Base-by-base conservation (phyloP, 2,797 vertebrate genomes). In the Sebastes itinus region DNA sequence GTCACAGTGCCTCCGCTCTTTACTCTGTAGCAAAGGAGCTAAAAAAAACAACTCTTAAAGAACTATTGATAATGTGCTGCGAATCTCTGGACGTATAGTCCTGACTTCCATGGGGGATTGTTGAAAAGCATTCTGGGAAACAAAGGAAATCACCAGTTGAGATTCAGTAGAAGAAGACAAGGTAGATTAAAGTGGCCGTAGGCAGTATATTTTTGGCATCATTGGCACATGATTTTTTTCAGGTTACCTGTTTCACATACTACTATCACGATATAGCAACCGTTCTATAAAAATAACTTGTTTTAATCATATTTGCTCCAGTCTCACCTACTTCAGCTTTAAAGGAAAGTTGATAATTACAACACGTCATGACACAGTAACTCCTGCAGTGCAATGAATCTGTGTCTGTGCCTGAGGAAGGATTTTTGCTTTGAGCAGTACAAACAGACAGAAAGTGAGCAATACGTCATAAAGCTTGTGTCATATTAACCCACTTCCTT, bases 401-500 rank as follows among this genome's bases (percentile, higher is more conserved):
- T 13, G n/a, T 35, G 28, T 75, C 16, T 46, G 6, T 46, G 14
- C 14, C n/a, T n/a, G 6, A 52, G 20, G 42, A 0, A 60, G 11
- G 2, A 22, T 16, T 55, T 68, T 30, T 32, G 14, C 5, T 28
- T 33, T 58, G 6, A 60, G 22, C 42, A 7, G 14, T 46, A 46
- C 42, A 46, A 46, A 18, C 18, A 33, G 8, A 60, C 59, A 10
- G 35, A 55, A 28, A 55, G n/a, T 65, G 4, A 32, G 35, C 20
- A 33, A 77, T 25, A 14, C 12, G 46, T 64, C 49, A 38, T 18
- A 6, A 1, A 35, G 7, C n/a, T 71, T 67, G 52, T 66, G 54
- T 42, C 71, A 74, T 56, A 52, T 58, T 25, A 28, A 38, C 12
- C 6, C n/a, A 78, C 88, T 83, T 89, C 85, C 83, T 82, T 22